These are phyloP conservation scores for Tetragnatha versicolor DNA, from an alignment of 1,140 invertebrate genomes.

Conservation along the genomic window DNA sequence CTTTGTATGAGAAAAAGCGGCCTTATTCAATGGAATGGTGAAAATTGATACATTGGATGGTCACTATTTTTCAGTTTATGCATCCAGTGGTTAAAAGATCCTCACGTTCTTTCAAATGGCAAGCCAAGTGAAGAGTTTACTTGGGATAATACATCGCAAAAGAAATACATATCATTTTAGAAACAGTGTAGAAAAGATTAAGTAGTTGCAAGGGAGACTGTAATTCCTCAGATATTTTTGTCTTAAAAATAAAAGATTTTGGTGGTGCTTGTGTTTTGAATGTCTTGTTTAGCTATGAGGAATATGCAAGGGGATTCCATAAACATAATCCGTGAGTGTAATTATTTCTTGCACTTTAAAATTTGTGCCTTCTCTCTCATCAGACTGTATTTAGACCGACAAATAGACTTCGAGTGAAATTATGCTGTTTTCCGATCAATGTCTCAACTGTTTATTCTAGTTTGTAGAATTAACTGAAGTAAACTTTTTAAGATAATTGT, in stretches of 20 bases:
- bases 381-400: no score
- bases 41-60: not conserved
- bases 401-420: no score
- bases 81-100: not conserved
- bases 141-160: not conserved
- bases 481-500: no score
- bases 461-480: no score
- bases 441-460: no score
- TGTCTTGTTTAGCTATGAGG: no score
- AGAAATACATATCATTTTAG: constrained; percentile 1
- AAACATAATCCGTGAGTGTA: no score
- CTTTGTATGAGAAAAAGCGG: constrained; percentile 9
- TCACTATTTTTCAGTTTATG: constrained; percentile 1
- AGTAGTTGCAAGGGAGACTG: constrained; percentile 7
- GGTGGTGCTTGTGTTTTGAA: not conserved
- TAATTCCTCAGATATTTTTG: constrained; percentile 9
- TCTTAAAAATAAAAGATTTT: constrained; percentile 11
- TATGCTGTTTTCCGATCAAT: no score
- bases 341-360: no score
- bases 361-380: no score
- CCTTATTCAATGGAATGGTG: constrained; percentile 52
- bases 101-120: not conserved
- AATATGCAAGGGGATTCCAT: no score
- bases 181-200: constrained; percentile 1
- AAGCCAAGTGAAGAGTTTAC: not conserved